Conservation (phyloP, 2,797 vertebrate species). For the Alca torda region DNA sequence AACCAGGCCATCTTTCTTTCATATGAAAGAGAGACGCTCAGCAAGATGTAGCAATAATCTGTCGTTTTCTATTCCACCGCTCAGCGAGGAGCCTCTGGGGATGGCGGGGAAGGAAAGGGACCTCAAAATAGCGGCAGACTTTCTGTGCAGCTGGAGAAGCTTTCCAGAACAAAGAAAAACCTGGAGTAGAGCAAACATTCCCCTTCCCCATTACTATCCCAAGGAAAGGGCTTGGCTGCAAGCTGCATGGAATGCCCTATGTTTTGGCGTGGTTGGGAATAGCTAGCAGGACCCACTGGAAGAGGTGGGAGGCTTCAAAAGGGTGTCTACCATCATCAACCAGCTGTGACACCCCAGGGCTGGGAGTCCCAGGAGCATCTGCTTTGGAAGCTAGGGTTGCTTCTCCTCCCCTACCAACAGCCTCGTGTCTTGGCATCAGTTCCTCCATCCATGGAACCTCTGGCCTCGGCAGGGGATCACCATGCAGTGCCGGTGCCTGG, state of each 20-base stretch:
- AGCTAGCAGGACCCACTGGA: not conserved
- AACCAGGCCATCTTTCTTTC: not conserved
- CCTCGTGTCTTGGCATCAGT: rapidly evolving
- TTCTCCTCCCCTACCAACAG: not conserved
- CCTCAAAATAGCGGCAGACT: conserved; percentile 30
- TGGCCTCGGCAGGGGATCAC: rapidly evolving
- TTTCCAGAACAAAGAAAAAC: not conserved
- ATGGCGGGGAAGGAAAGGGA: conserved; percentile 13
- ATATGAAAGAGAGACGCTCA: not conserved
- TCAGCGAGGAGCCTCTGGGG: conserved; percentile 39
- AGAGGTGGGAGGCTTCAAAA: not conserved
- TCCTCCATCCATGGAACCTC: not conserved
- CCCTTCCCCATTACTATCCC: not conserved
- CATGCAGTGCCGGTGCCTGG: not conserved
- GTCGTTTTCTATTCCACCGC: conserved; percentile 37
- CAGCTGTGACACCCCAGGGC: not conserved
- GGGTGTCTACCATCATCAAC: rapidly evolving
- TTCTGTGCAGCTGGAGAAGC: conserved; percentile 1
- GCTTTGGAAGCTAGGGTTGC: not conserved
- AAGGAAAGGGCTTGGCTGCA: not conserved
- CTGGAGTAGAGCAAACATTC: not conserved
- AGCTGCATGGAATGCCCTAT: rapidly evolving
- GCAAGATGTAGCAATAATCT: conserved; percentile 42
- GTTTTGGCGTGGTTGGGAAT: not conserved
- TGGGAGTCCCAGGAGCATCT: not conserved